Evolutionary conservation across 2,113 vertebrate species (phyloP).

Genomic region (Zosterops hypoxanthus): DNA sequence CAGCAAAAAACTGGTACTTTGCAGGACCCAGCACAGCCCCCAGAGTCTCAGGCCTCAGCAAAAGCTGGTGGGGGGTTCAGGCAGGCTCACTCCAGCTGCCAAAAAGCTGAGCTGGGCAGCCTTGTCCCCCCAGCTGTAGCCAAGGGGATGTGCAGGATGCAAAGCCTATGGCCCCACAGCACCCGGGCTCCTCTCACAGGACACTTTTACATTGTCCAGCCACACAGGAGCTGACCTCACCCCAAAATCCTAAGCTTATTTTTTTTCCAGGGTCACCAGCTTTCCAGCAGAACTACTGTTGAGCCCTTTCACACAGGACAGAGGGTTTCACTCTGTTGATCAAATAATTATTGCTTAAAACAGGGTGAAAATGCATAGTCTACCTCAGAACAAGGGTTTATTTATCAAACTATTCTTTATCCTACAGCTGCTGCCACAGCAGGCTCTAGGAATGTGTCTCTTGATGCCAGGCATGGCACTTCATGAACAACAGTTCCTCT

Average conservation of each 20-base stretch:
- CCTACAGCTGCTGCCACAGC: neutral
- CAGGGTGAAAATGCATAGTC: rapidly evolving
- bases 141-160: rapidly evolving
- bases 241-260: neutral
- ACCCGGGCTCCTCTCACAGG: neutral
- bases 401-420: neutral
- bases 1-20: no score
- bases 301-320: neutral
- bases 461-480: neutral
- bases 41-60: no score
- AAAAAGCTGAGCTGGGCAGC: neutral
- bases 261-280: neutral
- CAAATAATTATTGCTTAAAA: neutral
- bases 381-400: neutral
- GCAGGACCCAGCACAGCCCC: neutral
- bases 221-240: neutral
- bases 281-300: neutral
- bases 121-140: neutral
- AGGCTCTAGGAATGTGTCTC: neutral
- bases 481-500: neutral
- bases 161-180: neutral
- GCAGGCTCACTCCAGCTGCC: rapidly evolving
- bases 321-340: neutral
- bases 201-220: no score
- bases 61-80: neutral